Evolutionary conservation across 2,113 vertebrate species (phyloP).

Genomic region (Passer domesticus): DNA sequence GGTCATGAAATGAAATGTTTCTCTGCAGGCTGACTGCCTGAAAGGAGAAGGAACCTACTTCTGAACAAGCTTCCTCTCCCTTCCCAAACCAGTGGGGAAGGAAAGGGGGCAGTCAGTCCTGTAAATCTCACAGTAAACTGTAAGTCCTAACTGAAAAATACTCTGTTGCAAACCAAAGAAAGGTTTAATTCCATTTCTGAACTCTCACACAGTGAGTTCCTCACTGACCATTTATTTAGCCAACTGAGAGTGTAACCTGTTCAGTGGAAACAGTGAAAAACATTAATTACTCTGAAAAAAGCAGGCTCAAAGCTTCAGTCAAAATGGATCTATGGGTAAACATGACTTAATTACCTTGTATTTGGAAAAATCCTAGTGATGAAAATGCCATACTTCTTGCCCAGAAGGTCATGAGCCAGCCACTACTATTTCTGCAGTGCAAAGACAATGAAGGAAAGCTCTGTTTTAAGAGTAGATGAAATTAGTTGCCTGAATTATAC

Average conservation of each 20-base stretch:
- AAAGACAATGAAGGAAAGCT: not conserved
- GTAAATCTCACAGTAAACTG: not conserved
- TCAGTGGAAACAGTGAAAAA: not conserved
- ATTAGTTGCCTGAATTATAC: not conserved
- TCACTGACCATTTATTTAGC: not conserved
- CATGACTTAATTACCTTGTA: not conserved
- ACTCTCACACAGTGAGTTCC: not conserved
- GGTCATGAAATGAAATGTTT: not conserved
- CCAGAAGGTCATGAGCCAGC: not conserved
- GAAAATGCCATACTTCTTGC: not conserved
- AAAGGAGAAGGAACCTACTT: not conserved
- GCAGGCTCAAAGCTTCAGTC: not conserved
- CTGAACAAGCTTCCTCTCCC: not conserved
- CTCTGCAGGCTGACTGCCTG: not conserved
- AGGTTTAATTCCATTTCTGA: not conserved
- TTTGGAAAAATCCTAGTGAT: not conserved
- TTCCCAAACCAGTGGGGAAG: not conserved
- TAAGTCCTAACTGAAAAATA: not conserved
- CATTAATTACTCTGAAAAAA: not conserved
- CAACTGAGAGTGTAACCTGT: not conserved
- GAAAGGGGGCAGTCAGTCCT: not conserved
- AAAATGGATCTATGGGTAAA: not conserved
- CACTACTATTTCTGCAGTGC: not conserved
- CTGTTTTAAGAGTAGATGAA: not conserved
- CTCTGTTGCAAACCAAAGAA: not conserved